Percentiles rank a stretch among this genome's conserved stretches.
Conservation (phyloP, 2,888 invertebrate genomes). For the Odontocerum albicorne region DNA sequence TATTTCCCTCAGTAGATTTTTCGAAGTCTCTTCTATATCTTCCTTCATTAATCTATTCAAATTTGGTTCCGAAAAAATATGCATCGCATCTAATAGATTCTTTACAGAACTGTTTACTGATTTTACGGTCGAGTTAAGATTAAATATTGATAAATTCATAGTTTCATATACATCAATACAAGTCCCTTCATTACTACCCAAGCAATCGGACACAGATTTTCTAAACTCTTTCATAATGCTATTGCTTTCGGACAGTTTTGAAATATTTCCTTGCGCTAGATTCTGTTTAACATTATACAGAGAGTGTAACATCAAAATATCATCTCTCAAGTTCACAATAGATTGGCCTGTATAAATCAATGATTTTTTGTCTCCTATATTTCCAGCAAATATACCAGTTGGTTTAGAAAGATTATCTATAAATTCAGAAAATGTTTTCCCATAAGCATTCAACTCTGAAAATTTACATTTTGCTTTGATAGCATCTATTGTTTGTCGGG, state of each 20-base stretch:
- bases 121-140: slow-evolving; percentile 18
- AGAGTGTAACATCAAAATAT: slow-evolving; percentile 14
- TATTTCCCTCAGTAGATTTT: slow-evolving; percentile 13
- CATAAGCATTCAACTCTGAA: slow-evolving; percentile 11
- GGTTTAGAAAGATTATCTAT: slow-evolving; percentile 6
- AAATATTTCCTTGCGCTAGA: slow-evolving; percentile 11
- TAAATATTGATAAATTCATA: slow-evolving; percentile 4
- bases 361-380: slow-evolving; percentile 1
- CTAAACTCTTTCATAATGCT: slow-evolving; percentile 20
- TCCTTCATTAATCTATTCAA: slow-evolving; percentile 9
- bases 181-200: slow-evolving; percentile 14
- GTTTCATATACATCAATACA: slow-evolving; percentile 12
- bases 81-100: slow-evolving; percentile 14
- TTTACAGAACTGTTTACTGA: slow-evolving; percentile 4
- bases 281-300: slow-evolving; percentile 9
- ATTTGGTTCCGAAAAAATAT: slow-evolving; percentile 19
- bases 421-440: slow-evolving; percentile 14
- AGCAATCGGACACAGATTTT: slow-evolving; percentile 6
- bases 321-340: slow-evolving; percentile 16
- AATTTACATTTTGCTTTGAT: slow-evolving; percentile 22
- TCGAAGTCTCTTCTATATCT: slow-evolving; percentile 15
- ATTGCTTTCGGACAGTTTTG: slow-evolving; percentile 15
- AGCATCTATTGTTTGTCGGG: slow-evolving; percentile 1
- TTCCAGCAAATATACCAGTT: slow-evolving; percentile 13
- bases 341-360: slow-evolving; percentile 8